A percentile compares a stretch with the other conserved stretches of the same genome.
Conservation (phyloP, 2,888 invertebrate species). For the Sarcophaga carnaria region DNA sequence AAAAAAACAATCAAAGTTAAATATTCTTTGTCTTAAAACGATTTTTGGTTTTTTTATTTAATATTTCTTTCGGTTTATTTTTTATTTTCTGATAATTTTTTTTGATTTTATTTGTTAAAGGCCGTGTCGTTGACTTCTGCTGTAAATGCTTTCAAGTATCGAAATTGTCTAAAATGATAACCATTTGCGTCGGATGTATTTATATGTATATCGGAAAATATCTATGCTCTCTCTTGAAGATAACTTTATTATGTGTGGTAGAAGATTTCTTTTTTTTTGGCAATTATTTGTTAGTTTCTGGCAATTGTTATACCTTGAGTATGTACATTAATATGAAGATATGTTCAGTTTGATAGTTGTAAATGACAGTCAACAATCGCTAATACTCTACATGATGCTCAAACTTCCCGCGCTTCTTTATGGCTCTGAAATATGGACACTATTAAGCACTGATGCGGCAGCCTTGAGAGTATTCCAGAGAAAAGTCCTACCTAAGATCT, state of each 20-base stretch:
- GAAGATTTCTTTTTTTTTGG: background rate
- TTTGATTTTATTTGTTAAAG: conserved; percentile 32
- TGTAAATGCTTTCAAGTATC: conserved; percentile 53
- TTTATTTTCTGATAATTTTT: conserved; percentile 1
- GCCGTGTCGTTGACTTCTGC: background rate
- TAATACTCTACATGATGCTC: no score
- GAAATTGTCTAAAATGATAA: conserved; percentile 58
- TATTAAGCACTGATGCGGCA: no score
- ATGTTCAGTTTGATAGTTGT: no score
- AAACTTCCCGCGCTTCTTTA: no score
- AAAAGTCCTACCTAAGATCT: no score
- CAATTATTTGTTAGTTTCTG: background rate
- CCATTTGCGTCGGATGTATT: conserved; percentile 42
- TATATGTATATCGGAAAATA: conserved; percentile 46
- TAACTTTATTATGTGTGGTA: conserved; percentile 1
- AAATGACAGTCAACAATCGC: no score
- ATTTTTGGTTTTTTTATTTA: conserved; percentile 27
- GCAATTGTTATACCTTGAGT: background rate
- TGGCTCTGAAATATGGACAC: no score
- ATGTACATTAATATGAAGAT: background rate
- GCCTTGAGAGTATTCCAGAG: no score
- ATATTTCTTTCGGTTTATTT: conserved; percentile 24
- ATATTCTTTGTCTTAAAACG: background rate
- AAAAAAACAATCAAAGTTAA: background rate
- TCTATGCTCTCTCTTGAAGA: conserved; percentile 10